These are phyloP conservation scores for Ypsolopha sequella DNA, from an alignment of 2,888 invertebrate species.

Conservation along the genomic window DNA sequence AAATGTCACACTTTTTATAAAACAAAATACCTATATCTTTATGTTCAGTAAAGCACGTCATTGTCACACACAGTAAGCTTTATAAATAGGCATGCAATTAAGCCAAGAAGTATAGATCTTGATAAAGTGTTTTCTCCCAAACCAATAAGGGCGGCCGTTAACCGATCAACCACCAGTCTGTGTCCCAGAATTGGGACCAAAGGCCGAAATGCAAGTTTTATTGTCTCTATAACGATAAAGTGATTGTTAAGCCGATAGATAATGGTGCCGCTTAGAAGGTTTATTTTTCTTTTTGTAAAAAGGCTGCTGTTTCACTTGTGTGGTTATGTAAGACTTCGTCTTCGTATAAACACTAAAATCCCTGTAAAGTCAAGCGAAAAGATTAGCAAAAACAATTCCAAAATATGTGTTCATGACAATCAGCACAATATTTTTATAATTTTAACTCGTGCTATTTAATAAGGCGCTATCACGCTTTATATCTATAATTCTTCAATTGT, in stretches of 20 bases:
- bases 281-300: background rate
- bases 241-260: background rate
- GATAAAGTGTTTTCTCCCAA: background rate
- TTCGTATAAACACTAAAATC: background rate
- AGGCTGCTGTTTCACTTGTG: background rate
- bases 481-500: too few relatives aligned
- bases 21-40: too few relatives aligned
- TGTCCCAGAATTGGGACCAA: background rate
- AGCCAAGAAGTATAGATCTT: background rate
- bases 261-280: background rate
- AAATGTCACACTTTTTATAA: too few relatives aligned
- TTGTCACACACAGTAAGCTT: too few relatives aligned
- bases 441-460: too few relatives aligned
- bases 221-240: background rate
- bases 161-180: background rate
- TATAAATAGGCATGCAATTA: too few relatives aligned
- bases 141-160: slow-evolving; percentile 1
- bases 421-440: too few relatives aligned
- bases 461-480: too few relatives aligned
- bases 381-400: too few relatives aligned
- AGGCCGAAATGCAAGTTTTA: background rate
- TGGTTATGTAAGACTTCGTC: background rate
- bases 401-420: too few relatives aligned
- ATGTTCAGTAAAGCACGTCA: too few relatives aligned
- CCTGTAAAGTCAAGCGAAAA: too few relatives aligned